These are phyloP conservation scores for Pseudorasbora parva DNA, from an alignment of 2,113 vertebrate species.

Conservation along the genomic window DNA sequence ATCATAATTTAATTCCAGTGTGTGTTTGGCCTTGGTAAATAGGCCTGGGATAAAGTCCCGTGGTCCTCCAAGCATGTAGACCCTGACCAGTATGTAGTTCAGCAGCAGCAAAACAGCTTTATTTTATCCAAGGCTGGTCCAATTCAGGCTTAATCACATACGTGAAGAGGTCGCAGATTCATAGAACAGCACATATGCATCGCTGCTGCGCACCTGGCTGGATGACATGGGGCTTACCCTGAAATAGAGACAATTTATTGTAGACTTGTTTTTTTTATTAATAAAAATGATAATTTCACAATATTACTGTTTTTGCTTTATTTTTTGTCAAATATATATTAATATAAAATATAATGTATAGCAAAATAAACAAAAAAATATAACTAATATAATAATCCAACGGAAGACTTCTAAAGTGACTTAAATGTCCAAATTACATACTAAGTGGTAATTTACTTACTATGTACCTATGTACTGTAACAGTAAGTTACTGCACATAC, in stretches of 20 bases:
- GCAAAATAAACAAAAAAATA: not conserved
- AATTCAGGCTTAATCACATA: slow-evolving; percentile 69
- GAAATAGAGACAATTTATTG: slow-evolving; percentile 21
- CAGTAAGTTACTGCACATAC: not conserved
- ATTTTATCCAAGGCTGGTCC: not conserved
- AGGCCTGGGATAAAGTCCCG: not conserved
- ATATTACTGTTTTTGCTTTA: not conserved
- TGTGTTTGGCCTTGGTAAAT: not conserved
- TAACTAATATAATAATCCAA: too few species aligned
- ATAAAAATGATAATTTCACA: too few species aligned
- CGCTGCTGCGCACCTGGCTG: slow-evolving; percentile 86
- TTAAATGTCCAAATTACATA: not conserved
- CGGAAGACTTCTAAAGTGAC: not conserved
- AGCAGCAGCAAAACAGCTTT: not conserved
- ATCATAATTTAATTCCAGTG: not conserved
- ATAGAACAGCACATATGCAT: slow-evolving; percentile 90
- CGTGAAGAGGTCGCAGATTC: slow-evolving; percentile 84
- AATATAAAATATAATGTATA: not conserved
- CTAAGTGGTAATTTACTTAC: too few species aligned
- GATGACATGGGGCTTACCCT: slow-evolving; percentile 76
- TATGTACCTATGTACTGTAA: too few species aligned
- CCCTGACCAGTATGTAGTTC: not conserved
- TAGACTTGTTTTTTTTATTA: too few species aligned
- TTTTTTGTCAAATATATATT: not conserved
- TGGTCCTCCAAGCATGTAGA: not conserved